Base-by-base conservation (phyloP, 2,797 vertebrate genomes). In the Galaxias olidus region DNA sequence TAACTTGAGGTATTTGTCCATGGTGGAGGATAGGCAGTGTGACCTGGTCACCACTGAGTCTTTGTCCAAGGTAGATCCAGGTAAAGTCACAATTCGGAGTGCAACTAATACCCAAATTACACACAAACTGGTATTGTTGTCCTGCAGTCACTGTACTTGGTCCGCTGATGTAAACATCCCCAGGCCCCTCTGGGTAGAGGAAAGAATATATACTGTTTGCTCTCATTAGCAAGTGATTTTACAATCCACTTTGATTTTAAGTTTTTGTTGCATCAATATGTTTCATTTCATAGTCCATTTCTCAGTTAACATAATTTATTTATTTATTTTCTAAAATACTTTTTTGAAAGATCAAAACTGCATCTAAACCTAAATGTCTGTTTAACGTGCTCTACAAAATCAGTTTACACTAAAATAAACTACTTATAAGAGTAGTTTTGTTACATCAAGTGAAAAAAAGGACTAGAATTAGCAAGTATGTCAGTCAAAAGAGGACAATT, bases 41-140 rank as follows among this genome's bases (percentile, higher is more conserved):
- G 20, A 73, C 30, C 14, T 46, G 9, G 52, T 71, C 44, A 0
- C 79, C 79, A 0, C 1, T 0, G 10, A 15, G 68, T 4, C 44
- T 77, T 18, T 59, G 72, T 6, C 71, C 72, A 54, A 65, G 61
- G 64, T 68, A 72, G 18, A 2, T 64, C 81, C 81, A 83, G 0
- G 9, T 68, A 15, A 65, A 59, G 10, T 5, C 52, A 55, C 79
- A 81, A 30, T 61, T 30, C 0, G 82, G 82, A 0, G 20, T 7
- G 63, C 82, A 84, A 0, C 2, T 7, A 1, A 50, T n/a, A n/a
- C n/a, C n/a, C 63, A 0, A n/a, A 43, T n/a, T n/a, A 63, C 79
- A 84, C 0, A 30, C 19, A 49, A 67, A 84, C 0, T 1, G 1
- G 42, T 73, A 67, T 1, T 1, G 4, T 0, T 46, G 8, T 10